Evolutionary conservation across 1,140 invertebrate species (phyloP), one percentile per base, ranked within the genome.

Genomic region (Leptinotarsa undecemlineata): DNA sequence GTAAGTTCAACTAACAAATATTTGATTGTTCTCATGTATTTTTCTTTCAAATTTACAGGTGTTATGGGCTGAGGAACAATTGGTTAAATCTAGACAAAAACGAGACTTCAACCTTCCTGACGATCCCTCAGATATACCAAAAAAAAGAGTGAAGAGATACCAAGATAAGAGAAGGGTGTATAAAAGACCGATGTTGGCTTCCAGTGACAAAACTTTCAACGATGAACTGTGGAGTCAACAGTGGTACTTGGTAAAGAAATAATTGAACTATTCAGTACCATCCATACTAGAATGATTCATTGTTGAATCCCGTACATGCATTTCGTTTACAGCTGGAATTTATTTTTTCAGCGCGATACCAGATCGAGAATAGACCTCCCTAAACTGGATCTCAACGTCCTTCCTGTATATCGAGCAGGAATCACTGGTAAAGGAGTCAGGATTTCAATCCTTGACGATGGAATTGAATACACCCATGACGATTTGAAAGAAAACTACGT

Each of bases 371-470:
- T 82, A 14, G 85, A 87, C 68, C 81, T 92, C 61, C 92, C 92
- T 1, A 89, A 91, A 74, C 82, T 94, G 19, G 92, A 95, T 82
- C 85, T 95, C 20, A 92, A 93, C 80, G 92, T 94, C 8, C 82
- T 95, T 21, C 91, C 93, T 1, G 92, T 95, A 3, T 98, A 96
- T 88, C 85, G 85, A 77, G 88, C 90, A 84, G 94, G 94, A 15
- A 89, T 91, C 81, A 95, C 94, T 3, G 96, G 96, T 15, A 89
- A 88, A 78, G 93, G 93, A 6, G 88, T 97, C 1, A 90, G 92
- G 17, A 90, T 97, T 2, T 91, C 91, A 1, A 92, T 98, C 69
- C 86, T 98, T 8, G 96, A 97, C 83, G 96, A 98, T 86, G 96
- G 94, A 11, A 85, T 96, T 13, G 94, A 96, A 84, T 90, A 92